A percentile compares a stretch with the other conserved stretches of the same genome.
Evolutionary conservation across 1,140 invertebrate species (phyloP).

Genomic region (Brachionus rubens): DNA sequence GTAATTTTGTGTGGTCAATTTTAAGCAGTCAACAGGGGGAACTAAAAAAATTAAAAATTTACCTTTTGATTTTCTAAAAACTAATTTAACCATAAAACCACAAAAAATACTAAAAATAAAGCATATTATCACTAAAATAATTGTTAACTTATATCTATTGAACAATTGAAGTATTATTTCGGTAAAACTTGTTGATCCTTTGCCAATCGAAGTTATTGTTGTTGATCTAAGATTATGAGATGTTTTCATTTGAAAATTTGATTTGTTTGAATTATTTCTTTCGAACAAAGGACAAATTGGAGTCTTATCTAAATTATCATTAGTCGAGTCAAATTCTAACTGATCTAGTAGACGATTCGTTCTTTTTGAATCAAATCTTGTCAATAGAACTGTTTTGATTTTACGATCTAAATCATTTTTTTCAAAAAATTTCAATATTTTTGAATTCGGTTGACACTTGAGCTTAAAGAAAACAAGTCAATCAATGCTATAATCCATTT

Average conservation of each 20-base stretch:
- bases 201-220: not conserved
- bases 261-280: not conserved
- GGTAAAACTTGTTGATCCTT: not conserved
- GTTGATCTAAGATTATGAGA: not conserved
- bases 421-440: slow-evolving; percentile 6
- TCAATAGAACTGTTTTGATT: not conserved
- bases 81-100: not conserved
- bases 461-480: not conserved
- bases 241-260: not conserved
- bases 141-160: not conserved
- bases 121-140: not conserved
- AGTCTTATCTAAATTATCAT: not conserved
- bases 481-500: no score
- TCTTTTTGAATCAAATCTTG: not conserved
- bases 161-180: not conserved
- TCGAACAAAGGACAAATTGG: not conserved
- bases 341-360: not conserved
- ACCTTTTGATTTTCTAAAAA: not conserved
- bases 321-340: not conserved
- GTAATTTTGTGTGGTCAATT: no score
- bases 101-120: not conserved
- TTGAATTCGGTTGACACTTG: not conserved
- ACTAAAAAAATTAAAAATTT: not conserved
- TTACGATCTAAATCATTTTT: not conserved
- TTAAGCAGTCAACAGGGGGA: not conserved